Conservation (phyloP, 2,888 invertebrate species). For the Lutraria lutraria region DNA sequence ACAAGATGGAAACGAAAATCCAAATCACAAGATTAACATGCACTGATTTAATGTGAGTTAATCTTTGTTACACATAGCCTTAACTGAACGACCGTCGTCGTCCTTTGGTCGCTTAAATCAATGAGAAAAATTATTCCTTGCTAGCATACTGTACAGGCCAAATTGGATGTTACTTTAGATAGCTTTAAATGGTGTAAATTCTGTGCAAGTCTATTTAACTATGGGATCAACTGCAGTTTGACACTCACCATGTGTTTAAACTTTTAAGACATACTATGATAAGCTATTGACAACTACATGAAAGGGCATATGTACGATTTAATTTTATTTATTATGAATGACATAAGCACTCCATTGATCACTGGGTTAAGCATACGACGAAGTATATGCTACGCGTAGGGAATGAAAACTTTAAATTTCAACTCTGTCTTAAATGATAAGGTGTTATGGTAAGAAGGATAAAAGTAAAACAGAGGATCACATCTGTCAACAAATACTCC, state of each 20-base stretch:
- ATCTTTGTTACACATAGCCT: constrained; percentile 28
- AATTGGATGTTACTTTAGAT: not conserved
- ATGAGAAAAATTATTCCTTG: constrained; percentile 14
- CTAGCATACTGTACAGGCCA: not conserved
- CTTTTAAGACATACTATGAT: not conserved
- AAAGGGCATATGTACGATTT: constrained; percentile 30
- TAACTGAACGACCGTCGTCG: constrained; percentile 18
- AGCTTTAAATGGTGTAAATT: not conserved
- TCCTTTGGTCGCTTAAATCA: constrained; percentile 33
- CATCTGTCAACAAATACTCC: constrained; percentile 29
- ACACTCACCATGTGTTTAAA: constrained; percentile 6
- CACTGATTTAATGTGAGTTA: constrained; percentile 6
- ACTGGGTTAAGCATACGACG: constrained; percentile 19
- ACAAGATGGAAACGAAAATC: constrained; percentile 10
- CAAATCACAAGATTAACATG: constrained; percentile 11
- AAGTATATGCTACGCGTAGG: constrained; percentile 27
- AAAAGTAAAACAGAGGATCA: constrained; percentile 1
- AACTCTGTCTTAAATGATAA: constrained; percentile 3
- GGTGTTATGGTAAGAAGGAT: constrained; percentile 13
- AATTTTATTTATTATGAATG: constrained; percentile 43
- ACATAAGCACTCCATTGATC: constrained; percentile 38
- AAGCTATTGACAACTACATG: not conserved
- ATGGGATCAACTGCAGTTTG: not conserved
- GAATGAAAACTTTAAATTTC: constrained; percentile 31
- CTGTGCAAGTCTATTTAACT: not conserved